A percentile compares a stretch with the other conserved stretches of the same genome.
Conservation (phyloP, 1,140 invertebrate genomes). For the Wiebesia pumilae region DNA sequence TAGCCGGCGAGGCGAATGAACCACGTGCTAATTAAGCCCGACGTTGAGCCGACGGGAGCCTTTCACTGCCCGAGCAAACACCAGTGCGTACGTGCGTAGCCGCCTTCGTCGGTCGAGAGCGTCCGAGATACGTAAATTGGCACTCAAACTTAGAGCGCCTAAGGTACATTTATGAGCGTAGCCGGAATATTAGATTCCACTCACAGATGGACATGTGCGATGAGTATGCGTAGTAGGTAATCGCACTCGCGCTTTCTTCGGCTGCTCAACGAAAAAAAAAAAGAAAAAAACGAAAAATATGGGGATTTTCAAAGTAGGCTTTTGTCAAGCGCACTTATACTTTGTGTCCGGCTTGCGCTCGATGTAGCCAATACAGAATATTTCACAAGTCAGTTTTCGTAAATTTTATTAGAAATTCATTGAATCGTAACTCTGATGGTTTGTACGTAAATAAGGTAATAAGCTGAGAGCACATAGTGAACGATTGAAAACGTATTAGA, state of each 20-base stretch:
- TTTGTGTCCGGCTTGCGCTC: neutral
- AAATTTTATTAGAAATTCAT: too few species aligned
- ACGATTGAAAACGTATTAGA: too few species aligned
- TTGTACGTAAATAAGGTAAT: too few species aligned
- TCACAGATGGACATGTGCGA: neutral
- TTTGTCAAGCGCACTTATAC: neutral
- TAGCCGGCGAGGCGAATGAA: neutral
- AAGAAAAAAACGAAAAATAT: too few species aligned
- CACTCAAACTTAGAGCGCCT: neutral
- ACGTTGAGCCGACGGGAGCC: neutral
- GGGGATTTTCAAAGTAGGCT: neutral
- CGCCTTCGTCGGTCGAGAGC: neutral
- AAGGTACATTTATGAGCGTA: neutral
- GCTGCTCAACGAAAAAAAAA: neutral
- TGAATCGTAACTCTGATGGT: too few species aligned
- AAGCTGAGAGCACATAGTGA: too few species aligned
- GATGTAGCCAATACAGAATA: neutral
- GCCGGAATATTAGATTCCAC: neutral
- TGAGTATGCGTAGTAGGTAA: neutral
- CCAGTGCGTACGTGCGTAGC: neutral
- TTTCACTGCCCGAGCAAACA: neutral
- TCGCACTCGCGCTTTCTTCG: neutral
- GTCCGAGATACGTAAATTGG: neutral
- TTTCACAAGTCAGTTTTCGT: too few species aligned
- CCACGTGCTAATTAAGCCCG: neutral